Base-by-base conservation (phyloP, 2,113 vertebrate species). In the Haemorhous mexicanus region DNA sequence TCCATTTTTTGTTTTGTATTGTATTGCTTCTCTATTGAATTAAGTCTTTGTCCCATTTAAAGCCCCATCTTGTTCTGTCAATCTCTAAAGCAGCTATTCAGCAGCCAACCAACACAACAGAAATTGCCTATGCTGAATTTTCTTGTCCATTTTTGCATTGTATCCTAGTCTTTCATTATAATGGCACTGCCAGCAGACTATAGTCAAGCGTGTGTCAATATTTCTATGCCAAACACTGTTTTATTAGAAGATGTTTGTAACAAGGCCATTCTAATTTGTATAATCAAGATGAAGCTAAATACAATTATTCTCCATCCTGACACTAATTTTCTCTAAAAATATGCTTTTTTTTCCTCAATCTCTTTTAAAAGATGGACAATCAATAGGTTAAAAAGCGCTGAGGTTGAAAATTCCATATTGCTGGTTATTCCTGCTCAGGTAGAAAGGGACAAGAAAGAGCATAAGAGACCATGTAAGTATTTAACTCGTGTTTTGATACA, bases 1-100 rank as follows among this genome's bases (percentile, higher is more conserved):
- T 74, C 70, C n/a, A 83, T 94, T 93, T 97, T 94, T 90, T 63
- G 55, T 88, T 93, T 89, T 56, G n/a, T 82, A 97, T 97, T 97
- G 87, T 95, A 94, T 97, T 95, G 61, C 89, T 73, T 97, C 58
- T 81, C 80, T 96, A 84, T 94, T 97, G 95, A 97, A 97, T 97
- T 97, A 96, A 93, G 93, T 96, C 95, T 97, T 92, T 93, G 82
- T 96, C 80, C 87, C 66, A 41, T 95, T 97, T 94, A 97, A 97
- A 97, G 87, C 80, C 52, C 90, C 80, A 30, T 94, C 94, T 97
- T 95, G 74, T 94, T 95, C 93, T 94, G 96, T 87, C 96, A 95
- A 64, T 96, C 95, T 94, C 95, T 84, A 93, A 93, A 97, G 86
- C 68, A 87, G 80, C 90, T 95, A 95, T 96, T 97, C 91, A 96